Conservation (phyloP, 2,113 vertebrate genomes). For the Toxotes chatareus region DNA sequence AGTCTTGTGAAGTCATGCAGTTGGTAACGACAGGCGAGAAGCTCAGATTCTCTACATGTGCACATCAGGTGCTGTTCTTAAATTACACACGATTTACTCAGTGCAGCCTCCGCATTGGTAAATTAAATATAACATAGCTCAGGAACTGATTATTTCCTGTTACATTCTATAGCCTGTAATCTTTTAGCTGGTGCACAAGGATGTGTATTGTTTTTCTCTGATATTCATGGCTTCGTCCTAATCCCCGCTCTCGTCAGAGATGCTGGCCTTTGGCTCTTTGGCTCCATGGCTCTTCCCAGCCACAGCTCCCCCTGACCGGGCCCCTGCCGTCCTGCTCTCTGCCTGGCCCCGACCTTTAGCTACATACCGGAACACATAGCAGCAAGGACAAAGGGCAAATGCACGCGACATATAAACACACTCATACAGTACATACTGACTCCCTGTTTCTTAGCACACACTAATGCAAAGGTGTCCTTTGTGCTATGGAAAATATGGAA, state of each 20-base stretch:
- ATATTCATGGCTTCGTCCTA: slow-evolving; percentile 29
- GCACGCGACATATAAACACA: slow-evolving; percentile 61
- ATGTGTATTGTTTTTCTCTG: slow-evolving; percentile 48
- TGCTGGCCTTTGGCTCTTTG: slow-evolving; percentile 69
- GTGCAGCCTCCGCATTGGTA: background rate
- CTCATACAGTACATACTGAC: slow-evolving; percentile 25
- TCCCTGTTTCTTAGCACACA: slow-evolving; percentile 16
- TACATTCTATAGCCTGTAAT: slow-evolving; percentile 12
- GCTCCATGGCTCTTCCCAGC: slow-evolving; percentile 57
- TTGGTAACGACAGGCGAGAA: slow-evolving; percentile 50
- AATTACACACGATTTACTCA: slow-evolving; percentile 30
- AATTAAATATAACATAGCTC: slow-evolving; percentile 20
- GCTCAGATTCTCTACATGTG: slow-evolving; percentile 41
- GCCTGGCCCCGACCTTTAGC: slow-evolving; percentile 84
- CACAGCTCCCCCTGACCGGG: slow-evolving; percentile 73
- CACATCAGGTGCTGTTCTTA: slow-evolving; percentile 31
- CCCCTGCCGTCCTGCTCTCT: slow-evolving; percentile 72
- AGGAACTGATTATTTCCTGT: slow-evolving; percentile 43
- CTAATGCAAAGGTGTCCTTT: slow-evolving; percentile 29
- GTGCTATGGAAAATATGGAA: slow-evolving; percentile 7
- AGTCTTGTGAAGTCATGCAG: slow-evolving; percentile 68
- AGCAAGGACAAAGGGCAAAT: slow-evolving; percentile 83
- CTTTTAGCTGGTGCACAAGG: slow-evolving; percentile 24
- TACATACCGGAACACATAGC: slow-evolving; percentile 85
- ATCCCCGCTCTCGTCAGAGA: slow-evolving; percentile 50